phyloP scores from a whole-genome alignment of 1,140 invertebrate genomes.

The Sweltsa coloradensis region DNA sequence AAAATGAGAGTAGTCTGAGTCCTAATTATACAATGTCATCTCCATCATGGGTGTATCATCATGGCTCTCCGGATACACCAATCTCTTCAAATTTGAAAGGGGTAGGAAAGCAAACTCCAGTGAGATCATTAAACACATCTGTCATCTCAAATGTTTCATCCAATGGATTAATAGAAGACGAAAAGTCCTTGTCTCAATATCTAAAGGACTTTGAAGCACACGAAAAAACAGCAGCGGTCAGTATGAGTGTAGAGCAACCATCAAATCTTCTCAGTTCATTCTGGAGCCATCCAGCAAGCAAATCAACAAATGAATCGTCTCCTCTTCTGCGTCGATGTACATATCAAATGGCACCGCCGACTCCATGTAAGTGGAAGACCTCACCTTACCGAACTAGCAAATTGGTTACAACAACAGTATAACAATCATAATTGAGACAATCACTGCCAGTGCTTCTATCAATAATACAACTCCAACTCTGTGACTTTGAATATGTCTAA shows the following conservation, averaged over 20 bases:
- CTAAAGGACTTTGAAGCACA: constrained; percentile 18
- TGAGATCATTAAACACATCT: constrained; percentile 17
- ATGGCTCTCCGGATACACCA: constrained; percentile 6
- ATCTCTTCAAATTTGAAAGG: constrained; percentile 1
- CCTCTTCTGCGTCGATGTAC: constrained; percentile 35
- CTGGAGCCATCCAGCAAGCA: constrained; percentile 41
- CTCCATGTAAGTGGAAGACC: constrained; percentile 33
- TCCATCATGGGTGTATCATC: constrained; percentile 21
- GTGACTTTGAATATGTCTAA: background rate
- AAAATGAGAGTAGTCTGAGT: constrained; percentile 22
- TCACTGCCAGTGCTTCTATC: constrained; percentile 1
- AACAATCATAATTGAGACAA: no score
- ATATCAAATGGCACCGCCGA: constrained; percentile 40
- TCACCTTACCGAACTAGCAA: no score
- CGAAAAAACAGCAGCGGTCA: constrained; percentile 17
- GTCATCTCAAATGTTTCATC: constrained; percentile 7
- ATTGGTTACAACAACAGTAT: no score
- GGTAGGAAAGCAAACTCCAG: constrained; percentile 19
- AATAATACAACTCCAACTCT: constrained; percentile 1
- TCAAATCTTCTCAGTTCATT: constrained; percentile 32
- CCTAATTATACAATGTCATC: constrained; percentile 23
- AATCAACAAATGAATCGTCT: constrained; percentile 36
- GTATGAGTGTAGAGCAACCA: constrained; percentile 19
- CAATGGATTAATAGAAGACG: constrained; percentile 17
- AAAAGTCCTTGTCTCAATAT: constrained; percentile 16